Evolutionary conservation across 2,888 invertebrate genomes (phyloP).

Genomic region (Macrophya annulata): DNA sequence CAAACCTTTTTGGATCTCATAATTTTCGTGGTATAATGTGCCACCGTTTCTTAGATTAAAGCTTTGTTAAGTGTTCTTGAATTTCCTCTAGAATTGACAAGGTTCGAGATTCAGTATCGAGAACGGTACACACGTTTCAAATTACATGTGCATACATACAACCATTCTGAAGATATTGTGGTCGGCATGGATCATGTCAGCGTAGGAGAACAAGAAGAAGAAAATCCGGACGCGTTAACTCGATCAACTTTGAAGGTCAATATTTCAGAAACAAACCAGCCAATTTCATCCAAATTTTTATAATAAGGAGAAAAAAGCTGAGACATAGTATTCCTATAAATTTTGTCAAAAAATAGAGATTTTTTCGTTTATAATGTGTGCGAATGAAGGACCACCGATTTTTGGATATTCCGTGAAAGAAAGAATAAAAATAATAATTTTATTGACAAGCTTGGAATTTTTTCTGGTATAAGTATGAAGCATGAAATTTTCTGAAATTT

Average conservation of each 20-base stretch:
- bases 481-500: neutral
- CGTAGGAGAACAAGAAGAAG: neutral
- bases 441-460: neutral
- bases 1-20: neutral
- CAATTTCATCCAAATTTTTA: too few relatives aligned
- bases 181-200: neutral
- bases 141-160: neutral
- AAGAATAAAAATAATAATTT: neutral
- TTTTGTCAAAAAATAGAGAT: too few relatives aligned
- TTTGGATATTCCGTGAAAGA: too few relatives aligned
- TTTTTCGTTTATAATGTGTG: too few relatives aligned
- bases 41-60: too few relatives aligned
- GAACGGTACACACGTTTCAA: neutral
- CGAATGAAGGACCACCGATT: too few relatives aligned
- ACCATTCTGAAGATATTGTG: neutral
- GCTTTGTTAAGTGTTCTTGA: neutral
- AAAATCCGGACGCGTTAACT: neutral
- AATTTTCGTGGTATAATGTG: neutral
- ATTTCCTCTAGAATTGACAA: neutral
- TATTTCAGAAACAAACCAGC: too few relatives aligned
- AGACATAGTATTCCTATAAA: too few relatives aligned
- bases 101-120: neutral
- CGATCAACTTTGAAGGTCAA: too few relatives aligned
- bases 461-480: neutral
- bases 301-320: too few relatives aligned